Evolutionary conservation across 2,113 vertebrate genomes (phyloP).

Genomic region (Peromyscus maniculatus): DNA sequence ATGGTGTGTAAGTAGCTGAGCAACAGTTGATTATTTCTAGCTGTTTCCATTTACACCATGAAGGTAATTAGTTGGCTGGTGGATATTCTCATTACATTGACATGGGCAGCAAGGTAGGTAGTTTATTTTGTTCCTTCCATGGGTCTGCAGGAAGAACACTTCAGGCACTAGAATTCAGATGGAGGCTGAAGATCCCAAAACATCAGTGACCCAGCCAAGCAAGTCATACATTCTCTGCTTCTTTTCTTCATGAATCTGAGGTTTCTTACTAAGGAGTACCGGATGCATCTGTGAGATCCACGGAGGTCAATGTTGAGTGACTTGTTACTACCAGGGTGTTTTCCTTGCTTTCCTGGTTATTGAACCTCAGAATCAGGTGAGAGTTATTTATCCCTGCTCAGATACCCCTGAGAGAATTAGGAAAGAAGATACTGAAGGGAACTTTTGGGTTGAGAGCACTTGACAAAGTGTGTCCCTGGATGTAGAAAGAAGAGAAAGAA

Average conservation of each 20-base stretch:
- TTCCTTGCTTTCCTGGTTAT: not conserved
- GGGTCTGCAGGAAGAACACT: not conserved
- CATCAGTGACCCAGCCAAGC: not conserved
- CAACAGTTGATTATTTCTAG: slow-evolving; percentile 17
- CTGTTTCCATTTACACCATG: slow-evolving; percentile 12
- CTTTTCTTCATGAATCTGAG: slow-evolving; percentile 29
- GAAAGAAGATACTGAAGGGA: slow-evolving; percentile 18
- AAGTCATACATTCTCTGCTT: not conserved
- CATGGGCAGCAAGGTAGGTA: not conserved
- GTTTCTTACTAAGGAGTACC: not conserved
- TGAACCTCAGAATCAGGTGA: not conserved
- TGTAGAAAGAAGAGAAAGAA: not conserved
- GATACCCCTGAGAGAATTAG: slow-evolving; percentile 27
- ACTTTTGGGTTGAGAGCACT: not conserved
- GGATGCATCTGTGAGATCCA: not conserved
- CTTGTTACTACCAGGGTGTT: not conserved
- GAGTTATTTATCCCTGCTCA: not conserved
- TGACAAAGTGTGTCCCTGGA: not conserved
- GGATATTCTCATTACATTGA: not conserved
- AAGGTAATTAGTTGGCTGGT: not conserved
- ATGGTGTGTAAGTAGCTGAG: not conserved
- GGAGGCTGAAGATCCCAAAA: not conserved
- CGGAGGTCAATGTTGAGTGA: slow-evolving; percentile 27
- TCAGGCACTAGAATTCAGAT: not conserved
- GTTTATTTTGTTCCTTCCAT: slow-evolving; percentile 35